Evolutionary conservation across 2,888 invertebrate genomes (phyloP).

Genomic region (Pollenia griseotomentosa): DNA sequence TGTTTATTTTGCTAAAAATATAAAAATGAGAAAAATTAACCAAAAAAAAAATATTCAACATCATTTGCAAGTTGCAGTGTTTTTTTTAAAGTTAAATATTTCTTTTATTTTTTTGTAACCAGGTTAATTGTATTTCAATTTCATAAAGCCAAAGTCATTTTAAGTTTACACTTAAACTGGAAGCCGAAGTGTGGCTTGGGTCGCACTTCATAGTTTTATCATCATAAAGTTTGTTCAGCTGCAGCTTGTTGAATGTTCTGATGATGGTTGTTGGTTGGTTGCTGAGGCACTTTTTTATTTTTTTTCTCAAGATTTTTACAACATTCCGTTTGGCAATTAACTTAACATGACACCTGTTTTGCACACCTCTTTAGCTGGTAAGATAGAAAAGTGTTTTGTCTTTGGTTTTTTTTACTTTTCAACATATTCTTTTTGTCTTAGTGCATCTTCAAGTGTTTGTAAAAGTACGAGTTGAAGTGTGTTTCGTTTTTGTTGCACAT

Average conservation of each 20-base stretch:
- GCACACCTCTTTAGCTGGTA: conserved; percentile 69
- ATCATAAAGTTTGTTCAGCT: conserved; percentile 69
- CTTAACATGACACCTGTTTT: conserved; percentile 74
- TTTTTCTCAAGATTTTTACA: conserved; percentile 38
- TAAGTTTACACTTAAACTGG: conserved; percentile 40
- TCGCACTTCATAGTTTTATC: conserved; percentile 61
- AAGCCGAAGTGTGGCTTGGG: conserved; percentile 61
- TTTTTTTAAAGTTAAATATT: conserved; percentile 48
- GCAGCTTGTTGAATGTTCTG: conserved; percentile 60
- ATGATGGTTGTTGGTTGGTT: conserved; percentile 4
- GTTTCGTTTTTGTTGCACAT: conserved; percentile 21
- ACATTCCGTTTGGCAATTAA: conserved; percentile 73
- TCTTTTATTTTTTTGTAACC: conserved; percentile 52
- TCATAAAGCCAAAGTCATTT: conserved; percentile 63
- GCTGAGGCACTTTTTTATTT: conserved; percentile 34
- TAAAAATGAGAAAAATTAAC: neutral
- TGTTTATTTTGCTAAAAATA: conserved; percentile 37
- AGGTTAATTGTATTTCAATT: conserved; percentile 73
- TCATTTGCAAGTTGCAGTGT: conserved; percentile 42
- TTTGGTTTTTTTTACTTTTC: conserved; percentile 25
- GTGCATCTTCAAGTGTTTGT: conserved; percentile 21
- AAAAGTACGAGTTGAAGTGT: conserved; percentile 1
- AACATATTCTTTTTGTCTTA: conserved; percentile 30
- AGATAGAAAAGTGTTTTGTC: neutral
- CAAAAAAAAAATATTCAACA: neutral